Evolutionary conservation across 2,113 vertebrate genomes (phyloP).

Genomic region (Sceloporus tristichus): DNA sequence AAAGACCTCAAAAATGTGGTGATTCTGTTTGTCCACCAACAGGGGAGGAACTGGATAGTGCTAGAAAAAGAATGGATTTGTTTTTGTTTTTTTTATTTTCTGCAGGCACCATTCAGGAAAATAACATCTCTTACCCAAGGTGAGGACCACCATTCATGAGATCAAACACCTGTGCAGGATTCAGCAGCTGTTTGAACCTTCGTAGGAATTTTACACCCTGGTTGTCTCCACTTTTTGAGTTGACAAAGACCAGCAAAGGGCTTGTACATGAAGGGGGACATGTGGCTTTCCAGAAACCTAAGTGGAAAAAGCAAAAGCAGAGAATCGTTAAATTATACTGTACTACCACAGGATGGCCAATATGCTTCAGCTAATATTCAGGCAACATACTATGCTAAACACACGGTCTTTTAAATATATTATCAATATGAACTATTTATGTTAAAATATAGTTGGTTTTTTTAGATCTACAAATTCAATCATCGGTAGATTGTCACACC

Average conservation of each 20-base stretch:
- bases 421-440: neutral
- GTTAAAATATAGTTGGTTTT: neutral
- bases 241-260: constrained; percentile 95
- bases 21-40: neutral
- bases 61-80: neutral
- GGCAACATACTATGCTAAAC: too few species aligned
- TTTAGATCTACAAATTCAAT: too few species aligned
- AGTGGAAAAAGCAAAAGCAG: neutral
- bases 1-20: neutral
- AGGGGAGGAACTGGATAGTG: neutral
- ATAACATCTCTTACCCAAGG: constrained; percentile 86
- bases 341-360: neutral
- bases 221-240: constrained; percentile 98
- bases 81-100: constrained; percentile 9
- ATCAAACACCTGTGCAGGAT: constrained; percentile 98
- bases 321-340: constrained; percentile 30
- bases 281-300: constrained; percentile 98
- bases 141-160: constrained; percentile 98
- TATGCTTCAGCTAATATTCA: neutral
- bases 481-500: too few species aligned
- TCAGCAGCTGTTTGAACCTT: constrained; percentile 96
- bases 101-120: neutral
- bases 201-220: constrained; percentile 97
- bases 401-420: neutral
- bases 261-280: constrained; percentile 96